Evolutionary conservation across 2,888 invertebrate species (phyloP), one percentile per base, ranked within the genome.

Genomic region (Orchestes rusci): DNA sequence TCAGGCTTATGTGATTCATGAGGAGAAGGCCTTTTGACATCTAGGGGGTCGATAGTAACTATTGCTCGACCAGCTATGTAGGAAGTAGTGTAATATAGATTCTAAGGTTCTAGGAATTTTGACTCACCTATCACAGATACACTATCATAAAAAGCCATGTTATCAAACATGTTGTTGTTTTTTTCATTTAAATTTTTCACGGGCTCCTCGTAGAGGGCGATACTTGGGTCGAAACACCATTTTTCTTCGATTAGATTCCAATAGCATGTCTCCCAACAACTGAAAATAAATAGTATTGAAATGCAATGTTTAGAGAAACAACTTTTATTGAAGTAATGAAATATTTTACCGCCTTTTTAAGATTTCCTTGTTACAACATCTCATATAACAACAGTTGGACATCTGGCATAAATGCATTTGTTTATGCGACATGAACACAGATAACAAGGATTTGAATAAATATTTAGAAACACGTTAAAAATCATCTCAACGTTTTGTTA

Each of bases 211-310:
- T 75, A 78, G 2, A 73, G 60, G 1, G 77, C 83, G 51, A 83
- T 83, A 60, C 76, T 77, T 67, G 82, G 78, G 65, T 83, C 83
- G 64, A 79, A 83, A 60, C 83, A 83, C 64, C 79, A 83, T 55
- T 74, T 74, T 66, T 83, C 81, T 61, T 82, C 83, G 58, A 80
- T 77, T 60, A 82, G 78, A 59, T 77, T 77, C 83, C 83, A 83
- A 68, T 81, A 82, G 65, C 79, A 73, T 53, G 79, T 75, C 70
- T 83, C 83, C 68, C 78, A 70, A 61, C 81, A 82, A 60, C 83
- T 83, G 70, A 30, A 51, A 51, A 33, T n/a, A n/a, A 10, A 16
- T 3, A 16, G 28, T 33, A 27, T 31, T 17, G 12, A 13, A 29
- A 13, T 3, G 13, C 16, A 32, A 13, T 31, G 15, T 12, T 38